These are phyloP conservation scores for Trichopria drosophilae DNA, from an alignment of 2,888 invertebrate species.

Conservation along the genomic window DNA sequence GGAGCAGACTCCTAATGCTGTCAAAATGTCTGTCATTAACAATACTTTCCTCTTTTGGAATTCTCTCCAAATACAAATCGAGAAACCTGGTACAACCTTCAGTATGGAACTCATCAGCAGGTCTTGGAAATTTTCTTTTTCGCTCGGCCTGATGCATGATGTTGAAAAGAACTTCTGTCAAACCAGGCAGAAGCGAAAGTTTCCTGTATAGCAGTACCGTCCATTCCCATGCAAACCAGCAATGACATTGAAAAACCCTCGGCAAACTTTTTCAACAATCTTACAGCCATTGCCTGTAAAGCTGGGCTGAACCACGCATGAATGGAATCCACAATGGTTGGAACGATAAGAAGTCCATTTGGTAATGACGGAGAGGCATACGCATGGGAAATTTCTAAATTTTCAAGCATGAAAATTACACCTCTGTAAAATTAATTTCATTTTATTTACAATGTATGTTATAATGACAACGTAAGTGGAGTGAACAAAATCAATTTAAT, in stretches of 20 bases:
- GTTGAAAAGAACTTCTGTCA: constrained; percentile 57
- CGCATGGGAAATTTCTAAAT: too few relatives aligned
- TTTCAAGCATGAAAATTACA: too few relatives aligned
- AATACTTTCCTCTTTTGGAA: constrained; percentile 51
- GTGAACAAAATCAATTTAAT: too few relatives aligned
- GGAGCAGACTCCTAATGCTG: constrained; percentile 54
- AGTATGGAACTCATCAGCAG: constrained; percentile 53
- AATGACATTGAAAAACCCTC: constrained; percentile 64
- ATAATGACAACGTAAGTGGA: too few relatives aligned
- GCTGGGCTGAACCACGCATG: constrained; percentile 64
- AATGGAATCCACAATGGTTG: constrained; percentile 63
- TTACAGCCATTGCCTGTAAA: constrained; percentile 63
- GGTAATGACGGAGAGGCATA: constrained; percentile 56
- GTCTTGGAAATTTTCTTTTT: constrained; percentile 53
- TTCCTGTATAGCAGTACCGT: constrained; percentile 64
- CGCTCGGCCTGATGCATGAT: constrained; percentile 56
- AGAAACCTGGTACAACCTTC: constrained; percentile 55
- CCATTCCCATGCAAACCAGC: constrained; percentile 65
- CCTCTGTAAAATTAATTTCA: too few relatives aligned
- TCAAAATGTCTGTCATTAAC: constrained; percentile 53
- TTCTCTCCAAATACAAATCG: constrained; percentile 50
- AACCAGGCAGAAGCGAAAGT: constrained; percentile 60
- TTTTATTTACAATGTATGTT: too few relatives aligned
- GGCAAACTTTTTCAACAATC: constrained; percentile 63
- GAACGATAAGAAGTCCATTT: constrained; percentile 58